Base-by-base conservation (phyloP, 2,113 vertebrate species). In the Ifrita kowaldi region DNA sequence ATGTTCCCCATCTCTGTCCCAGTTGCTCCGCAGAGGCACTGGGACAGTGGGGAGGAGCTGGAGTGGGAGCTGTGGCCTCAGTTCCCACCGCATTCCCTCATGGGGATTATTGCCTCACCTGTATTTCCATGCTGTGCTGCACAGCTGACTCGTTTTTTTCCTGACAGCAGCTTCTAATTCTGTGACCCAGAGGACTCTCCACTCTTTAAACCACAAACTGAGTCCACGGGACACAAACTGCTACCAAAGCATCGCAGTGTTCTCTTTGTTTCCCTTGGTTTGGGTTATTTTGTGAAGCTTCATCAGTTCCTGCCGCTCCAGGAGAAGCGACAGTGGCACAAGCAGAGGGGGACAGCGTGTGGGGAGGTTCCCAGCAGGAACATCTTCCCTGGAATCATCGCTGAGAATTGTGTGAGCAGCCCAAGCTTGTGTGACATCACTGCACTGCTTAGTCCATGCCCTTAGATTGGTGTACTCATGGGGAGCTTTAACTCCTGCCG, bases 21-120 rank as follows among this genome's bases (percentile, higher is more conserved):
- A 14, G 76, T 83, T 12, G 7, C 2, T 9, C 1, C 39, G 5
- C 75, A 30, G 79, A 8, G 10, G 52, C 16, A 0, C 56, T 46
- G 89, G 76, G 33, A 22, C 46, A n/a, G 53, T 4, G 14, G 69
- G 88, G 33, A 74, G 59, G 81, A 73, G 74, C 91, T 27, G 50
- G 8, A 8, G 32, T 17, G 26, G 18, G 55, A 80, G 85, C 82
- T 75, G 18, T 26, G 85, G 26, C 13, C 47, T 41, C 68, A 9
- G 0, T 62, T 50, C 17, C 18, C 5, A 26, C 35, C 49, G 1
- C 26, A 1, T 49, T 11, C 37, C 33, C 6, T n/a, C 22, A 0
- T 2, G 13, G 41, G 53, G 39, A 6, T 68, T 30, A 0, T 7
- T 60, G 47, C n/a, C 55, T 41, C 74, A 60, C 70, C 84, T 91